phyloP scores from a whole-genome alignment of 2,797 vertebrate genomes.

The Oceanodroma leucorhoa region DNA sequence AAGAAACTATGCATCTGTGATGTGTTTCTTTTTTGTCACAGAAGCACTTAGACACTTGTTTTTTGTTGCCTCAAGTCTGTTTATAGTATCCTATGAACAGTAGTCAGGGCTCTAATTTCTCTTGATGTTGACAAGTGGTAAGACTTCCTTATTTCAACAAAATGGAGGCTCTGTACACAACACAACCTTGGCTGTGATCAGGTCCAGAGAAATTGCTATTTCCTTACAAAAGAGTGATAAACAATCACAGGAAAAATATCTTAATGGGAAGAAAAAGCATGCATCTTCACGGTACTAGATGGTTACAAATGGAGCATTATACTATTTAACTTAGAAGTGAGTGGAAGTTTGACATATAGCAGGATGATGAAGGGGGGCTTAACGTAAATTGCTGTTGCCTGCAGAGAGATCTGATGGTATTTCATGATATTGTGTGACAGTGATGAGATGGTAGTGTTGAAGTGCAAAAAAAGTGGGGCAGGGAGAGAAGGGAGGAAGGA shows the following conservation, averaged over 20 bases:
- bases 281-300: neutral
- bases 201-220: neutral
- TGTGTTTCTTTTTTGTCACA: neutral
- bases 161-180: neutral
- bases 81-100: neutral
- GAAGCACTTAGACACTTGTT: neutral
- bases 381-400: neutral
- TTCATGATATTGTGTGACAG: neutral
- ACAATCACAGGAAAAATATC: neutral
- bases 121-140: neutral
- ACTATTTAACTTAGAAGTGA: neutral
- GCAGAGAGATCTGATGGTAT: neutral
- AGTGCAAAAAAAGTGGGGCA: neutral
- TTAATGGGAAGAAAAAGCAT: neutral
- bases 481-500: neutral
- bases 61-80: neutral
- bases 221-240: neutral
- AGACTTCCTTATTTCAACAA: neutral
- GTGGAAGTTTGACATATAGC: neutral
- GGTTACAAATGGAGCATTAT: neutral
- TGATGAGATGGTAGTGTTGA: neutral
- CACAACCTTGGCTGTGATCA: neutral
- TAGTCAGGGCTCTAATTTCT: neutral
- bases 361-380: neutral
- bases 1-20: neutral